These are phyloP conservation scores for Sarcophaga rosellei DNA, from an alignment of 2,888 invertebrate species.

Conservation along the genomic window DNA sequence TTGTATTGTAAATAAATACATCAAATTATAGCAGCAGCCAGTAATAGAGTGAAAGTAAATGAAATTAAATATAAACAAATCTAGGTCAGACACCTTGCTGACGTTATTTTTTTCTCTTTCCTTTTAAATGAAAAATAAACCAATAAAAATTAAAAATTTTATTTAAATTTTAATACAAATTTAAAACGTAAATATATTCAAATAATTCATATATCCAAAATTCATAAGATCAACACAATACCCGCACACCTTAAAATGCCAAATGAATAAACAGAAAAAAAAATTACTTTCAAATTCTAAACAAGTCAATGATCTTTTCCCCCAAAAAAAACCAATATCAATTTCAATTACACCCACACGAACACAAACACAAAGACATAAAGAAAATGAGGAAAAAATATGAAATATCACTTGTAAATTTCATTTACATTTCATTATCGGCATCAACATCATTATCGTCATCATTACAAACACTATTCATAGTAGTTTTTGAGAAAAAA, in stretches of 20 bases:
- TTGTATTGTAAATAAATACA: no score
- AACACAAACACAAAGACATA: not conserved
- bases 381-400: slow-evolving; percentile 28
- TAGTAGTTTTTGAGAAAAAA: not conserved
- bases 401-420: slow-evolving; percentile 46
- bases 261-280: not conserved
- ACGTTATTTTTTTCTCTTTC: no score
- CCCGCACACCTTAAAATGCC: no score
- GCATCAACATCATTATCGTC: no score
- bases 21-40: not conserved
- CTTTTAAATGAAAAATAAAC: no score
- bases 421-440: not conserved
- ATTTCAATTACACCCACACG: no score
- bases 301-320: slow-evolving; percentile 50
- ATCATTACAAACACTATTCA: no score
- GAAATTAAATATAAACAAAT: slow-evolving; percentile 9
- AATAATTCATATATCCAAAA: no score
- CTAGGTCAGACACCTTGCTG: slow-evolving; percentile 45
- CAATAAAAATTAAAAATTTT: no score
- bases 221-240: no score
- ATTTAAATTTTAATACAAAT: no score
- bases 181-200: no score
- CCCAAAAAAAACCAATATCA: not conserved
- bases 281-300: slow-evolving; percentile 3
- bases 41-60: slow-evolving; percentile 37